phyloP scores from a whole-genome alignment of 1,140 invertebrate species.

The Marisa cornuarietis region DNA sequence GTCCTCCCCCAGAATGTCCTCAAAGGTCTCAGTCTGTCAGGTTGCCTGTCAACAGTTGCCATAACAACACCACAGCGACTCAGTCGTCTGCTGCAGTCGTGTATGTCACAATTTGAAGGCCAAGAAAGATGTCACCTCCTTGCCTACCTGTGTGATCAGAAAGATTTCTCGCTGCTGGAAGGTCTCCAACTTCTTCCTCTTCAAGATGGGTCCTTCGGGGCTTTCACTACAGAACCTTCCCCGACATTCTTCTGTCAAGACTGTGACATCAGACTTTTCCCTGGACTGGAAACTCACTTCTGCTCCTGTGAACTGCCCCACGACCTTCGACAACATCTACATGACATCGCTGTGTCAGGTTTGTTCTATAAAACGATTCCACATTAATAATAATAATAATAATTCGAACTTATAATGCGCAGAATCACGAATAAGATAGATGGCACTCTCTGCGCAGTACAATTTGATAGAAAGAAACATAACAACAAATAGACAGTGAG shows the following conservation, averaged over 20 bases:
- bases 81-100: neutral
- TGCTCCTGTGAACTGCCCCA: neutral
- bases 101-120: neutral
- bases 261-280: neutral
- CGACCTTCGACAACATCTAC: neutral
- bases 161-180: neutral
- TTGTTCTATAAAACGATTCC: too few species aligned
- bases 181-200: slow-evolving; percentile 4
- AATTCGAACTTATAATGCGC: too few species aligned
- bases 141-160: neutral
- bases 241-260: neutral
- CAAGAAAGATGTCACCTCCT: neutral
- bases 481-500: too few species aligned
- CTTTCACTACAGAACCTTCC: neutral
- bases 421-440: too few species aligned
- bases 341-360: slow-evolving; percentile 6
- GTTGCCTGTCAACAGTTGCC: neutral
- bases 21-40: neutral
- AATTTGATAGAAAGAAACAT: too few species aligned
- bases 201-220: slow-evolving; percentile 5
- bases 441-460: too few species aligned
- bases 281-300: neutral
- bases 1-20: neutral
- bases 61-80: neutral
- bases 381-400: too few species aligned